Base-by-base conservation (phyloP, 1,140 invertebrate species). In the Phenacoccus solenopsis region DNA sequence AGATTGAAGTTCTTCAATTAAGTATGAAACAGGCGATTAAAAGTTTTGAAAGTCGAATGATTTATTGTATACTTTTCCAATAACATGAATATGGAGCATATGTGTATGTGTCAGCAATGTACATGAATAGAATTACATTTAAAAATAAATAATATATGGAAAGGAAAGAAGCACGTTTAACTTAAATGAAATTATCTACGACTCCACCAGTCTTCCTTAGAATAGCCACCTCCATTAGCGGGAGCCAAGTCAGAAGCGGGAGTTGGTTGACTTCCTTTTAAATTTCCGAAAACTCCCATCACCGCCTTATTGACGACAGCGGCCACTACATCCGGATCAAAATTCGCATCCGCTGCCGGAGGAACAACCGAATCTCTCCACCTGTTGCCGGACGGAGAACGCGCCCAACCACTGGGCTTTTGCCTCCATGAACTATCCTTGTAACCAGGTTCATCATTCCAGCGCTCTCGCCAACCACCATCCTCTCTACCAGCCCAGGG, bases 261-360 rank as follows among this genome's bases (percentile, higher is more conserved):
- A 21, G 24, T 64, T 64, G 38, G 20, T 27, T 67, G 69, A 25
- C 61, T 28, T 28, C 38, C 70, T 69, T 71, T 73, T 3, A 73
- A 69, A 70, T 71, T 71, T 28, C 59, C 70, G 22, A 73, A 49
- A 4, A 73, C 72, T 20, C 72, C 72, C 49, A 71, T 71, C 1
- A 73, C 72, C 10, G 72, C 72, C 71, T 73, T 70, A 28, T 73
- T 73, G 21, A 73, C 72, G 13, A 69, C 72, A 25, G 72, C 70
- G 22, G 68, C 72, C 32, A 73, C 68, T 12, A 73, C 38, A 24
- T 73, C 70, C 20, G 72, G 38, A 57, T 70, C 70, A 9, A 71
- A 24, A 69, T 67, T 71, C 22, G 32, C 64, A 49, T 70, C 70
- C 24, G n/a, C 27, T 9, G 28, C 9, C 1, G 35, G 25, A 28